Evolutionary conservation across 2,888 invertebrate species (phyloP), one percentile per base, ranked within the genome.

Genomic region (Chymomyza caudatula): DNA sequence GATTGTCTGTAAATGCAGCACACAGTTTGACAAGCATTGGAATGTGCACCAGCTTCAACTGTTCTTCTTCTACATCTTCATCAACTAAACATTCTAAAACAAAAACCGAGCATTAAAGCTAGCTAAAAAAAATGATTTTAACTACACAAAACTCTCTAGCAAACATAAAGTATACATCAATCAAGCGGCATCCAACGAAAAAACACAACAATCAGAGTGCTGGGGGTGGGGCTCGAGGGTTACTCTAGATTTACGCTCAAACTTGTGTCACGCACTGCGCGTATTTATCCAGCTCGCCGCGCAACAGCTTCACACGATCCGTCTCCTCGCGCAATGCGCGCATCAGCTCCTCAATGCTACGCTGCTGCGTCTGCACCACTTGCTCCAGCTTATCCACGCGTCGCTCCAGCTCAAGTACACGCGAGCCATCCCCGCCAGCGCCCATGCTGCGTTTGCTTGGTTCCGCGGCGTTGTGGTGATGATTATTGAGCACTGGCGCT

Each of bases 241-340:
- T 17, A n/a, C 23, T 47, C 19, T 23, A n/a, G 11, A 29, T 29
- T 25, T n/a, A 37, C 29, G n/a, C 62, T 89, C 92, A 94, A 89
- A 94, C 94, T 90, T 94, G 94, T 86, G 94, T 94, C 83, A 94
- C 94, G 85, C 94, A 93, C 77, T 94, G 93, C 72, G 93, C 93
- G 67, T 95, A 91, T 89, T 94, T 95, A 75, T 94, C 94, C 63
- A 95, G 89, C 88, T 94, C 93, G 51, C 91, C 91, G 77, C 95
- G 94, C 71, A 95, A 87, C 65, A 93, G 90, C 76, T 92, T 92
- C 44, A 95, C 92, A 87, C 93, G 92, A 69, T 94, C 94, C 1
- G 92, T 91, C 88, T 95, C 95, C 56, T 92, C 90, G 56, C 92
- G 92, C 60, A 95, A 88, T 81, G 93, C 92, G 43, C 90, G 91